These are phyloP conservation scores for Polypterus bichir DNA, from an alignment of 2,113 vertebrate genomes.

Conservation along the genomic window DNA sequence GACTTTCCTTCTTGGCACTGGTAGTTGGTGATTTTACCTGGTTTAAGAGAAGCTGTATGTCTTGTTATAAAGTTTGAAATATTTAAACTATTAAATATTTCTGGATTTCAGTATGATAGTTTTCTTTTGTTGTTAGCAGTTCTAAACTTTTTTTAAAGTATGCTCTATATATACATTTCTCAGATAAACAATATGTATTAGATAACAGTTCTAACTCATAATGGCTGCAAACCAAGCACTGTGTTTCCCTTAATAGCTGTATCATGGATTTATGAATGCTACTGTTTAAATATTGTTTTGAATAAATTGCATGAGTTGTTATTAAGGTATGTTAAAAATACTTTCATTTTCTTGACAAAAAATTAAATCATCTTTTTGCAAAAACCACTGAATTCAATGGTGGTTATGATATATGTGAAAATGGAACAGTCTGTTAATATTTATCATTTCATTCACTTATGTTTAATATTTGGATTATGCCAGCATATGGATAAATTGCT, in stretches of 20 bases:
- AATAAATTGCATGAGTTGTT: neutral
- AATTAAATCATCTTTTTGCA: conserved; percentile 1
- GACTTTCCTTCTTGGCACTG: too few relatives aligned
- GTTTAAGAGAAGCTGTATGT: too few relatives aligned
- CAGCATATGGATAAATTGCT: too few relatives aligned
- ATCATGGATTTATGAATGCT: neutral
- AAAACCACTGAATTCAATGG: conserved; percentile 1
- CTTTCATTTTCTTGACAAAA: neutral
- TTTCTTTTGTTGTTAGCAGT: too few relatives aligned
- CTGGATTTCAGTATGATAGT: too few relatives aligned
- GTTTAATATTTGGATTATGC: too few relatives aligned
- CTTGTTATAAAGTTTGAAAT: too few relatives aligned
- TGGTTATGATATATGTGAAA: conserved; percentile 22
- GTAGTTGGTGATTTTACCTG: too few relatives aligned
- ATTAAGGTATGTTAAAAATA: neutral
- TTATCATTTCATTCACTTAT: too few relatives aligned
- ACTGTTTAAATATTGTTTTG: conserved; percentile 1
- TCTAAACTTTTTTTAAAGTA: conserved; percentile 3
- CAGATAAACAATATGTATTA: neutral
- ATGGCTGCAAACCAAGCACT: conserved; percentile 66
- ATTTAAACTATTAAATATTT: too few relatives aligned
- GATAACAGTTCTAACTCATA: conserved; percentile 36
- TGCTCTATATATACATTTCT: conserved; percentile 1
- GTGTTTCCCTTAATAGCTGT: conserved; percentile 8
- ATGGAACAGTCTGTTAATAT: conserved; percentile 17